These are phyloP conservation scores for Hemistola chrysoprasaria DNA, from an alignment of 2,888 invertebrate species.

Conservation along the genomic window DNA sequence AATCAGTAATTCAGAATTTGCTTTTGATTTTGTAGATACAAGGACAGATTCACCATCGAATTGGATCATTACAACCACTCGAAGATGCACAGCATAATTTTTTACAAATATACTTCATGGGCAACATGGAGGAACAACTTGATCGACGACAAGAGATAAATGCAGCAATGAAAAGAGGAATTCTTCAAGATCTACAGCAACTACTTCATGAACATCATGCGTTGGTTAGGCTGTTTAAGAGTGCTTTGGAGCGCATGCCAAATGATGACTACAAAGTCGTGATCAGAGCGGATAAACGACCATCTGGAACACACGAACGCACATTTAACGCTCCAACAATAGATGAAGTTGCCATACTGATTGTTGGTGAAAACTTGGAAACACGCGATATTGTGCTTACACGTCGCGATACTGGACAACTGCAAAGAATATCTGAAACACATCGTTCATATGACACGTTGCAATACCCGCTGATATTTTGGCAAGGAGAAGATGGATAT, in stretches of 20 bases:
- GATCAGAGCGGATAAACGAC: conserved; percentile 40
- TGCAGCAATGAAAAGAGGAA: no score
- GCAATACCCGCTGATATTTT: no score
- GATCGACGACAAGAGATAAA: no score
- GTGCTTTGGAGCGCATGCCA: conserved; percentile 37
- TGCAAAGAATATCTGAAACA: no score
- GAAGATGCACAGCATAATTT: background rate
- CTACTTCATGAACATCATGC: conserved; percentile 20
- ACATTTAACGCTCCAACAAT: conserved; percentile 40
- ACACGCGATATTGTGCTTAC: background rate
- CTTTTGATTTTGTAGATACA: background rate
- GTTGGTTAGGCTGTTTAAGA: conserved; percentile 32
- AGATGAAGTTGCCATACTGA: conserved; percentile 35
- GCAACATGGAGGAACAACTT: no score
- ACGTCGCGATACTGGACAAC: no score
- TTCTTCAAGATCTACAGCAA: no score
- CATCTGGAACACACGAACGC: conserved; percentile 35
- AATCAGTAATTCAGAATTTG: background rate
- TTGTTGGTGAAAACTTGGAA: conserved; percentile 34
- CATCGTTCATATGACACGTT: no score
- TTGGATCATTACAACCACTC: background rate
- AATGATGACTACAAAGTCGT: conserved; percentile 39
- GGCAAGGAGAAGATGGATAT: background rate
- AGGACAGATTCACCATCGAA: background rate
- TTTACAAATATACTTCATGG: background rate